Conservation (phyloP, 1,140 invertebrate species). For the Littorina saxatilis region DNA sequence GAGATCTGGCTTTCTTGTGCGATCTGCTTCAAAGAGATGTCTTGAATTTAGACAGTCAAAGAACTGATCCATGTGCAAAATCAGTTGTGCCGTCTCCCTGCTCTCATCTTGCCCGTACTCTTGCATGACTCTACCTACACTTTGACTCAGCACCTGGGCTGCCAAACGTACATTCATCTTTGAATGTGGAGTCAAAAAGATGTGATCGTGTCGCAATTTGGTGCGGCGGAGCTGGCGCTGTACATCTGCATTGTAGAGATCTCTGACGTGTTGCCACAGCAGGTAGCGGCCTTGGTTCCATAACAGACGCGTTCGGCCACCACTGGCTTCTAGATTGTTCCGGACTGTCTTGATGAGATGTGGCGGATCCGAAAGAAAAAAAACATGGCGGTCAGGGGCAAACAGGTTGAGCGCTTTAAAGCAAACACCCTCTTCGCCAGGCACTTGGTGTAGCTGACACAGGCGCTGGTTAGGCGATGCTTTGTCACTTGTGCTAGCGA, state of each 20-base stretch:
- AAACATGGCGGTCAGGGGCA: background rate
- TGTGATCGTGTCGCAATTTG: background rate
- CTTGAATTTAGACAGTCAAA: conserved; percentile 8
- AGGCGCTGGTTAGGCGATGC: background rate
- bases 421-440: background rate
- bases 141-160: background rate
- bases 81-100: conserved; percentile 13
- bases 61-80: conserved; percentile 1
- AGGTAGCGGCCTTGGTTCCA: background rate
- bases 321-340: background rate
- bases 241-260: background rate
- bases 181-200: background rate
- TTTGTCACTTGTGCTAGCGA: background rate
- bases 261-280: background rate
- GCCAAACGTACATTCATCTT: background rate
- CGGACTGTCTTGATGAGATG: background rate
- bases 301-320: background rate
- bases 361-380: conserved; percentile 1
- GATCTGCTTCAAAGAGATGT: background rate
- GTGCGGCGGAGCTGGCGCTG: background rate
- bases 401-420: background rate
- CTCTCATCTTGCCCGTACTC: background rate
- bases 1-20: conserved; percentile 1
- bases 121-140: background rate
- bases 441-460: background rate